Evolutionary conservation across 2,888 invertebrate species (phyloP).

Genomic region (Eremobia ochroleuca): DNA sequence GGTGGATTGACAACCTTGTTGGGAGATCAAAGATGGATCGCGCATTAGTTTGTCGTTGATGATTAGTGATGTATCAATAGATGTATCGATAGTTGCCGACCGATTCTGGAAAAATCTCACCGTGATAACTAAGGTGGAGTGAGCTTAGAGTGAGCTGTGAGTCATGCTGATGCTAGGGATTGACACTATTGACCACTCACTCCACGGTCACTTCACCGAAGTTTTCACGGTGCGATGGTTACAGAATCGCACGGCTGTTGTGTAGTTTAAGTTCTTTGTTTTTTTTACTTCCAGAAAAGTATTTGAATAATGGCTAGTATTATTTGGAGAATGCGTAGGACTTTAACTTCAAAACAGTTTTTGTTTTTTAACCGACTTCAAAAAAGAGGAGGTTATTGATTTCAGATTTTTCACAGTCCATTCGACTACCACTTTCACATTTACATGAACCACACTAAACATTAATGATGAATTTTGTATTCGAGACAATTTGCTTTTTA

Average conservation of each 20-base stretch:
- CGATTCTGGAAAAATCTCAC: no score
- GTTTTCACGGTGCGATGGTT: no score
- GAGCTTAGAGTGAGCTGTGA: no score
- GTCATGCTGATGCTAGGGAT: no score
- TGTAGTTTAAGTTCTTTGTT: neutral
- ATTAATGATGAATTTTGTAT: neutral
- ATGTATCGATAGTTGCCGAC: neutral
- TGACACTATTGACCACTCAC: no score
- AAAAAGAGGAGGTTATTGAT: no score
- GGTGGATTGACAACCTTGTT: slow-evolving; percentile 29
- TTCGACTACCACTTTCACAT: neutral
- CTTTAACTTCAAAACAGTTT: no score
- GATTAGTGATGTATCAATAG: neutral
- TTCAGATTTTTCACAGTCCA: neutral
- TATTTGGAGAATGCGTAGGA: neutral
- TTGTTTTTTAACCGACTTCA: no score
- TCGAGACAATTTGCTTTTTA: no score
- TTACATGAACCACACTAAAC: neutral
- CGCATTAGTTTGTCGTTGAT: slow-evolving; percentile 30
- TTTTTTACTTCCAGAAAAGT: neutral
- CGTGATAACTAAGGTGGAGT: no score
- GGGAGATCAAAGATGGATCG: slow-evolving; percentile 32
- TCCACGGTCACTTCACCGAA: no score
- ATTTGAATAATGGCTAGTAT: neutral
- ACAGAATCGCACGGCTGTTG: no score